Percentiles rank a stretch among this genome's conserved stretches.
Conservation (phyloP, 2,797 vertebrate species). For the Tokudaia muenninki region DNA sequence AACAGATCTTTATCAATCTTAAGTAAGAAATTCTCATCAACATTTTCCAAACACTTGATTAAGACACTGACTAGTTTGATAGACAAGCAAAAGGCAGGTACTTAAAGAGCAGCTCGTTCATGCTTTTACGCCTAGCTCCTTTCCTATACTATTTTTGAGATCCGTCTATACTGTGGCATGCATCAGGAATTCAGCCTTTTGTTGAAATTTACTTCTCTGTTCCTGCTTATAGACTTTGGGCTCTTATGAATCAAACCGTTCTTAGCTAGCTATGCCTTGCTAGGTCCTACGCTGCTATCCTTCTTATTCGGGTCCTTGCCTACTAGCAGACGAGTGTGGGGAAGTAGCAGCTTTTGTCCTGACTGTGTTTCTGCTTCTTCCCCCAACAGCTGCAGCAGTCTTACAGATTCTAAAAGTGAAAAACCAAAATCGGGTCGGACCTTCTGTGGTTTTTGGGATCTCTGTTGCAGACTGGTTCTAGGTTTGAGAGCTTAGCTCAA, state of each 20-base stretch:
- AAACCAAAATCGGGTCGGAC: neutral
- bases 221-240: neutral
- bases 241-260: neutral
- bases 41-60: conserved; percentile 7
- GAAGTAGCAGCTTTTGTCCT: neutral
- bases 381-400: neutral
- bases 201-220: neutral
- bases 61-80: neutral
- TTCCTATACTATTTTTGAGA: neutral
- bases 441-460: neutral
- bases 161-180: neutral
- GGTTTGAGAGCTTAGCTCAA: neutral
- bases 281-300: neutral
- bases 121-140: neutral
- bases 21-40: neutral
- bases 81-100: neutral
- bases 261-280: neutral
- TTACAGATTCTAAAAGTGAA: conserved; percentile 37
- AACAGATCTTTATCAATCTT: neutral
- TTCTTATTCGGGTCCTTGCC: neutral
- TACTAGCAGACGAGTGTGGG: neutral
- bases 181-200: neutral
- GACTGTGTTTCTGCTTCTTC: neutral
- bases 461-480: neutral
- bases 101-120: neutral